These are phyloP conservation scores for Lutraria lutraria DNA, from an alignment of 2,888 invertebrate species.

Conservation along the genomic window DNA sequence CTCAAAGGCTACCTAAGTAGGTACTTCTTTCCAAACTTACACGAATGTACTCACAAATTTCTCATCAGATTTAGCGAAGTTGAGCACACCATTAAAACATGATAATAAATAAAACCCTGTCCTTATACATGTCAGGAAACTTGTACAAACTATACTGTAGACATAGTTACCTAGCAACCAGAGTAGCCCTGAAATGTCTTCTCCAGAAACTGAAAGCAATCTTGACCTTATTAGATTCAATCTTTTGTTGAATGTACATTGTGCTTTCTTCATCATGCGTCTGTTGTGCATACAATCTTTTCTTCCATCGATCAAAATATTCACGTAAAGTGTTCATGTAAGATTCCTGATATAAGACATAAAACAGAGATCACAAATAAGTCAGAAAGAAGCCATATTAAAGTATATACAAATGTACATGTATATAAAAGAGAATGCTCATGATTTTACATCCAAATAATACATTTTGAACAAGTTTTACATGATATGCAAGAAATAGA, in stretches of 20 bases:
- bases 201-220: conserved; percentile 76
- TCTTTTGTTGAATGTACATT: conserved; percentile 67
- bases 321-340: conserved; percentile 69
- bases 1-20: no score
- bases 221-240: conserved; percentile 58
- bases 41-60: no score
- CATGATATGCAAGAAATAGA: no score
- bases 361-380: not conserved
- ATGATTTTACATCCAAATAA: no score
- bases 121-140: no score
- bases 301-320: conserved; percentile 75
- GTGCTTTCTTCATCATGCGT: conserved; percentile 64
- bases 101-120: no score
- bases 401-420: not conserved
- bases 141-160: not conserved
- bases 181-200: conserved; percentile 75
- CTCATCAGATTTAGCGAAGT: no score
- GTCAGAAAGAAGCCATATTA: not conserved
- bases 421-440: no score
- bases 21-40: no score
- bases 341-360: conserved; percentile 70
- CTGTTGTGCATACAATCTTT: conserved; percentile 68
- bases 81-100: no score
- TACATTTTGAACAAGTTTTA: no score
- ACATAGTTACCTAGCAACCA: conserved; percentile 76